Evolutionary conservation across 2,888 invertebrate genomes (phyloP).

Genomic region (Epirrhoe tristata): DNA sequence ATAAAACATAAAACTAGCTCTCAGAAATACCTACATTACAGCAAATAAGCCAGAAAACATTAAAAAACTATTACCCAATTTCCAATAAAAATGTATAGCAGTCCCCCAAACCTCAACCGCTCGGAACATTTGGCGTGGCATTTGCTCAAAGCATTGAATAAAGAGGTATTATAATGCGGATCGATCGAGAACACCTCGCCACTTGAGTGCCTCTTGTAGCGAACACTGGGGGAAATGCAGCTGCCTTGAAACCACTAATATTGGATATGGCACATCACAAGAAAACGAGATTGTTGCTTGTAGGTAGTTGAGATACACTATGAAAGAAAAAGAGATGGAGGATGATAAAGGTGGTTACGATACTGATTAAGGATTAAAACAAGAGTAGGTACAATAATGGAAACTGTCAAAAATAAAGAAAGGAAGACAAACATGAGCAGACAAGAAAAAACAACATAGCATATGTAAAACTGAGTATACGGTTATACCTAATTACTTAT

Average conservation of each 20-base stretch:
- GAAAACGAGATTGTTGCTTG: neutral
- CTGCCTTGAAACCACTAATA: slow-evolving; percentile 17
- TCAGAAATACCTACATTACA: neutral
- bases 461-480: no score
- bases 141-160: slow-evolving; percentile 40
- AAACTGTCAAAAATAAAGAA: no score
- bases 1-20: no score
- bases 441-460: no score
- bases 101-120: neutral
- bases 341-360: no score
- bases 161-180: slow-evolving; percentile 41
- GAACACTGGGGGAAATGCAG: slow-evolving; percentile 57
- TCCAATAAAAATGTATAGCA: neutral
- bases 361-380: no score
- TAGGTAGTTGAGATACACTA: no score
- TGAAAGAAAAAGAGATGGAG: no score
- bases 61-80: neutral
- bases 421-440: no score
- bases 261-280: slow-evolving; percentile 43
- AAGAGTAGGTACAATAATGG: no score
- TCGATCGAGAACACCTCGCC: slow-evolving; percentile 56
- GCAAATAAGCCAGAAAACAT: neutral
- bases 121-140: slow-evolving; percentile 25
- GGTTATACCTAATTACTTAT: no score
- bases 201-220: slow-evolving; percentile 55